Evolutionary conservation across 2,888 invertebrate species (phyloP), one percentile per base, ranked within the genome.

Genomic region (Polymixis lichenea): DNA sequence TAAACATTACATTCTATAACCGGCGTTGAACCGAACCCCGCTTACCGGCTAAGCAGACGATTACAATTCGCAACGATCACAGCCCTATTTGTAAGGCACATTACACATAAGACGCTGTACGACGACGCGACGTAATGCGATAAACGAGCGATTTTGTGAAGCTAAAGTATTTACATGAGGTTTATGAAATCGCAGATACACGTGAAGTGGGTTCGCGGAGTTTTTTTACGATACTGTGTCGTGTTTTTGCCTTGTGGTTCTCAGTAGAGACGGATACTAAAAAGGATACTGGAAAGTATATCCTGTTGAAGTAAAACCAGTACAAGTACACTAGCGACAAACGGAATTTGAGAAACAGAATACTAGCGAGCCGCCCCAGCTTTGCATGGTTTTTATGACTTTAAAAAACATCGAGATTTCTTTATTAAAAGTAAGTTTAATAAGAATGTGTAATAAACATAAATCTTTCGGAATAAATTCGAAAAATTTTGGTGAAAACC

Each of bases 41-140:
- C 76, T 76, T 72, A 82, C 84, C 79, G 62, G 83, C 70, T 87
- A 90, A 89, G 84, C 77, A 88, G 86, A 71, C 86, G 73, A 90
- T 91, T 91, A 89, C 79, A 78, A 90, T 88, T 89, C 90, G 65
- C 46, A 51, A 67, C 83, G 79, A 78, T 87, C 64, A 32, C 85
- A 66, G 69, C 71, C 78, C 72, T 76, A 73, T 82, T 82, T 84
- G 55, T 70, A 83, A 83, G 64, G 72, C 43, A 69, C 74, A 75
- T 77, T 83, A 86, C 86, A 83, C 74, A 83, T 69, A 72, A 69
- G 67, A 77, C 68, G 76, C 13, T 56, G 73, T 74, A 32, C 49
- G 32, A 65, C 51, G 62, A 51, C 61, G 61, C 69, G 55, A 68
- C n/a, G 17, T 75, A 74, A 72, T 43, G 56, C 79, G 71, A 69